Evolutionary conservation across 1,140 invertebrate species (phyloP).

Genomic region (Monomorium pharaonis): DNA sequence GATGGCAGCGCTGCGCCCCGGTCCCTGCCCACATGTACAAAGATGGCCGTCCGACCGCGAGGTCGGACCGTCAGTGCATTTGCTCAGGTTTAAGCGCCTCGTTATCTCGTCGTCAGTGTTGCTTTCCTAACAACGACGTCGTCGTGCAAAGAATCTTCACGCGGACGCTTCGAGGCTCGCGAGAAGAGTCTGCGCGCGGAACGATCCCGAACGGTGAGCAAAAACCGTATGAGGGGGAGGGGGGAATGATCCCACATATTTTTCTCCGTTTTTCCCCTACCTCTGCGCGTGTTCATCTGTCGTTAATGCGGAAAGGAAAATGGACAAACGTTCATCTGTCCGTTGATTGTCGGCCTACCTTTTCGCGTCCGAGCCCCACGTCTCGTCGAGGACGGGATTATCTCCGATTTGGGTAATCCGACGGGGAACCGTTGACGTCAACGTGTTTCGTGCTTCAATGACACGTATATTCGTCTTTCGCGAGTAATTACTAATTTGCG

Average conservation of each 20-base stretch:
- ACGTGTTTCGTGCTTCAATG: neutral
- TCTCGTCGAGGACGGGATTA: too few species aligned
- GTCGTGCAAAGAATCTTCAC: neutral
- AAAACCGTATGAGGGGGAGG: too few species aligned
- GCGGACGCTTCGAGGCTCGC: neutral
- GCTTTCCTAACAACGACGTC: constrained; percentile 36
- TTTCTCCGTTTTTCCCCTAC: neutral
- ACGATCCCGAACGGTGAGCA: constrained; percentile 57
- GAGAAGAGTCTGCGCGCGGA: neutral
- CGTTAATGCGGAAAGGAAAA: neutral
- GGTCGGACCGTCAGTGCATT: constrained; percentile 64
- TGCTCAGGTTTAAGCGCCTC: constrained; percentile 43
- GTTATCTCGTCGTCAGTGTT: constrained; percentile 34
- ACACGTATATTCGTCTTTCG: neutral
- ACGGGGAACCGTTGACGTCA: constrained; percentile 30
- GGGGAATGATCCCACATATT: constrained; percentile 16
- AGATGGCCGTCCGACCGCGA: constrained; percentile 77
- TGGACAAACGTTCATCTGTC: neutral
- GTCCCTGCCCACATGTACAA: constrained; percentile 80
- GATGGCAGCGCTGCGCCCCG: constrained; percentile 72
- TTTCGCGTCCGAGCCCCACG: neutral
- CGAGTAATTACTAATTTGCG: neutral
- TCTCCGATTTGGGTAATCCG: neutral
- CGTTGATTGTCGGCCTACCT: too few species aligned
- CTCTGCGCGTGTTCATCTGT: neutral